Base-by-base conservation (phyloP, 1,140 invertebrate species). In the Eulimnadia texana region DNA sequence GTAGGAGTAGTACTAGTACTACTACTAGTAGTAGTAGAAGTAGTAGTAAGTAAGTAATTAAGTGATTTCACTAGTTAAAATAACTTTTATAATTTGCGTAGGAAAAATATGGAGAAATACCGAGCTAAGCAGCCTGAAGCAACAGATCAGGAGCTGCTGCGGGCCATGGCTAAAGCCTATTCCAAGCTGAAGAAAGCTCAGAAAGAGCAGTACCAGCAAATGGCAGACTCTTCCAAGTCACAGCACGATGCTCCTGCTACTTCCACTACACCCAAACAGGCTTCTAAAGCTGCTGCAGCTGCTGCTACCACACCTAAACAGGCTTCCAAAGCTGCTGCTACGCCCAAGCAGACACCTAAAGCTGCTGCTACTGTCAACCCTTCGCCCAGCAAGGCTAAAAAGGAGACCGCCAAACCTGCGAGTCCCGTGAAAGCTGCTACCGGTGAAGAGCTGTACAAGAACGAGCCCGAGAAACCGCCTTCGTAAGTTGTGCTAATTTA, bases 391-490 rank as follows among this genome's bases (percentile, higher is more conserved):
- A 16, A 56, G 51, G 52, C 22, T 6, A 53, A 61, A 42, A 33
- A 58, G 19, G 55, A 47, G 6, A 19, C 49, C 50, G 23, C 27
- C 52, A 63, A 47, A 29, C 23, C 28, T 11, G 3, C 16, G 22
- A 61, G 50, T 42, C 50, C 25, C 6, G 52, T 55, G 50, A 55
- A 58, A 49, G 27, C 24, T 50, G 27, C 29, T 33, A 56, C 52
- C 23, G 60, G 52, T 52, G 63, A 61, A 54, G 47, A 63, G 16
- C 29, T 67, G 52, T 72, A 68, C 62, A 70, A 70, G 63, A 68
- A 67, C 16, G 73, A 74, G 69, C 74, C 74, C 28, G 68, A 69
- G 62, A 68, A 68, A 53, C 74, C 74, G 29, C 74, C 74, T 56
- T 66, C 69, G 72, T 74, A 71, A 68, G 70, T 65, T n/a, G n/a